These are phyloP conservation scores for Temnopleurus reevesii DNA, from an alignment of 53 echinoderm and acorn worm species.

Conservation along the genomic window DNA sequence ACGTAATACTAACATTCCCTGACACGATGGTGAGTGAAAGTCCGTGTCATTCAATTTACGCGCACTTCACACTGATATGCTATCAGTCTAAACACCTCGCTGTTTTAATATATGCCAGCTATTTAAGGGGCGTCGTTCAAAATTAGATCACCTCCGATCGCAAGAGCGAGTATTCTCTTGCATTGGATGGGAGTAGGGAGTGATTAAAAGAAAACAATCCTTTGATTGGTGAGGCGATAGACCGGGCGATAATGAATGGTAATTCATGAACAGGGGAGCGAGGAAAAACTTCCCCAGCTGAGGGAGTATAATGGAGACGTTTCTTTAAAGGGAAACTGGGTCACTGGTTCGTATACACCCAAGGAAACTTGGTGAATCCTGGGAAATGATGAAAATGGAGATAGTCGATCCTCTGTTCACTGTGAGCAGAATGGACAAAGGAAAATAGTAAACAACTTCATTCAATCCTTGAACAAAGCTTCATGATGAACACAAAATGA, in stretches of 20 bases:
- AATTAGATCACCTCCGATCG: slow-evolving; percentile 23
- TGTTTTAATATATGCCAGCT: slow-evolving; percentile 36
- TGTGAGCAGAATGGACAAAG: too few relatives aligned
- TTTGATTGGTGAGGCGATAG: slow-evolving; percentile 23
- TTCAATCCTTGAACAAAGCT: too few relatives aligned
- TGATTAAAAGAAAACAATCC: slow-evolving; percentile 47
- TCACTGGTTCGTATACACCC: too few relatives aligned
- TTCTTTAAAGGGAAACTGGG: slow-evolving; percentile 2
- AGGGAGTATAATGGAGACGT: background rate
- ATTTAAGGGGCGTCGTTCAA: slow-evolving; percentile 6
- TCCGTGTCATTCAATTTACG: background rate
- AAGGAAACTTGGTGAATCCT: too few relatives aligned
- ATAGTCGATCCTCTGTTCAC: too few relatives aligned
- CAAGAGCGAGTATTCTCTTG: slow-evolving; percentile 21
- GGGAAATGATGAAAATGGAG: too few relatives aligned
- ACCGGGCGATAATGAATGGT: slow-evolving; percentile 28
- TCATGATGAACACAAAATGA: too few relatives aligned
- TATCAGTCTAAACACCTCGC: background rate
- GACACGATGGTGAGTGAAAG: background rate
- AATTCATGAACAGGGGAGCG: background rate
- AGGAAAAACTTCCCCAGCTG: background rate
- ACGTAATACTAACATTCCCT: background rate
- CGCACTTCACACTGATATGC: background rate
- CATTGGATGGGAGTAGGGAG: background rate
- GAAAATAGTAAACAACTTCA: too few relatives aligned